Evolutionary conservation across 2,797 vertebrate species (phyloP).

Genomic region (Sebastiscus albofasciatus): DNA sequence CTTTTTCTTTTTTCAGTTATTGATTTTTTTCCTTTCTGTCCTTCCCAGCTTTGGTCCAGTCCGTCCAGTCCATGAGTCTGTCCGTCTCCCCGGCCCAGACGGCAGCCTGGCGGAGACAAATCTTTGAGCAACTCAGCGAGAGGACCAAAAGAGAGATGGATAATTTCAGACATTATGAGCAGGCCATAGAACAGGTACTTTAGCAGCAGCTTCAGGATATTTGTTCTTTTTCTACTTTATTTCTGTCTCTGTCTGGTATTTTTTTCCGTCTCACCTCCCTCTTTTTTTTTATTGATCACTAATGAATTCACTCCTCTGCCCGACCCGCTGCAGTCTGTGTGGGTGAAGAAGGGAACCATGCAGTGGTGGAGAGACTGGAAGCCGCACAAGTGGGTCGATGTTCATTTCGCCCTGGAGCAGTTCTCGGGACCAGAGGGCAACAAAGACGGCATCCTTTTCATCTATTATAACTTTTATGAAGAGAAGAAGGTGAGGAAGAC

Average conservation of each 20-base stretch:
- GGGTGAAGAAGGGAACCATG: slow-evolving; percentile 95
- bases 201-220: background rate
- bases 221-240: background rate
- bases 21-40: background rate
- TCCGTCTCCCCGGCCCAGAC: slow-evolving; percentile 92
- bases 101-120: slow-evolving; percentile 92
- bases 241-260: too few relatives aligned
- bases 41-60: slow-evolving; percentile 84
- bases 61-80: slow-evolving; percentile 87
- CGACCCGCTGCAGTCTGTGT: slow-evolving; percentile 86
- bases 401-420: slow-evolving; percentile 94
- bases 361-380: slow-evolving; percentile 99
- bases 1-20: background rate
- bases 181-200: slow-evolving; percentile 94
- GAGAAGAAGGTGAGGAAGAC: slow-evolving; percentile 91
- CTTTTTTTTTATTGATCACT: background rate
- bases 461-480: slow-evolving; percentile 93
- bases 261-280: background rate
- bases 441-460: slow-evolving; percentile 95
- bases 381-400: slow-evolving; percentile 94
- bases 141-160: slow-evolving; percentile 93
- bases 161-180: slow-evolving; percentile 94
- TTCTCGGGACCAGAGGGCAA: slow-evolving; percentile 91
- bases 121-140: slow-evolving; percentile 94
- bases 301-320: background rate